phyloP scores from a whole-genome alignment of 2,888 invertebrate genomes.

The Ophraella communa region DNA sequence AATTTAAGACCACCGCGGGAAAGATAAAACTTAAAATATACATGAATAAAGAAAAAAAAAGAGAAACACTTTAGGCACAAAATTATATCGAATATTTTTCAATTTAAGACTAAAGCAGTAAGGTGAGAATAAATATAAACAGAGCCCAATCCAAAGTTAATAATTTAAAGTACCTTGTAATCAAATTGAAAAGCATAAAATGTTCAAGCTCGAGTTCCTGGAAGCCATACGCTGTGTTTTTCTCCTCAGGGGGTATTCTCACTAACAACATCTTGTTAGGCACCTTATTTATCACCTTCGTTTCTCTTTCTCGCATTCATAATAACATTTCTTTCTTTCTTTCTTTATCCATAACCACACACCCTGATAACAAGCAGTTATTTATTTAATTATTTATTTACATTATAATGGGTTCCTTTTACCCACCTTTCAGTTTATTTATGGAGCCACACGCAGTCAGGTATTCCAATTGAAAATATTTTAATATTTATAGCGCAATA shows the following conservation, averaged over 20 bases:
- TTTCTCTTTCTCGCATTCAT: constrained; percentile 41
- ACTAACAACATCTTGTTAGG: constrained; percentile 61
- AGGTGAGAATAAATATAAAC: constrained; percentile 11
- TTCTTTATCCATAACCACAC: constrained; percentile 50
- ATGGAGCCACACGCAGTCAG: constrained; percentile 61
- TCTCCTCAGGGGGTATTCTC: constrained; percentile 60
- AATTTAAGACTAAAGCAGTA: constrained; percentile 1
- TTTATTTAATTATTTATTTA: constrained; percentile 63
- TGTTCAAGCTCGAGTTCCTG: constrained; percentile 37
- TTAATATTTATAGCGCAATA: constrained; percentile 56
- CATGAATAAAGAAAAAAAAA: neutral
- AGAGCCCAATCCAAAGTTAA: constrained; percentile 31
- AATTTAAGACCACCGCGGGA: neutral
- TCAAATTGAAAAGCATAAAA: constrained; percentile 45
- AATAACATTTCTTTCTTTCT: constrained; percentile 23
- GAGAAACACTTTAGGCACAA: neutral
- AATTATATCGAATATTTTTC: constrained; percentile 6
- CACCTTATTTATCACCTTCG: constrained; percentile 59
- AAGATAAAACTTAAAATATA: neutral
- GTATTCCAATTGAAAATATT: constrained; percentile 57
- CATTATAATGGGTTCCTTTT: constrained; percentile 62
- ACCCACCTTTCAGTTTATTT: constrained; percentile 60
- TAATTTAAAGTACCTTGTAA: constrained; percentile 47
- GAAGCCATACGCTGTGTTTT: constrained; percentile 50
- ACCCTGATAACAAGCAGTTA: constrained; percentile 62